These are phyloP conservation scores for Smutsia temminckii DNA, from an alignment of 2,797 vertebrate species.

Conservation along the genomic window DNA sequence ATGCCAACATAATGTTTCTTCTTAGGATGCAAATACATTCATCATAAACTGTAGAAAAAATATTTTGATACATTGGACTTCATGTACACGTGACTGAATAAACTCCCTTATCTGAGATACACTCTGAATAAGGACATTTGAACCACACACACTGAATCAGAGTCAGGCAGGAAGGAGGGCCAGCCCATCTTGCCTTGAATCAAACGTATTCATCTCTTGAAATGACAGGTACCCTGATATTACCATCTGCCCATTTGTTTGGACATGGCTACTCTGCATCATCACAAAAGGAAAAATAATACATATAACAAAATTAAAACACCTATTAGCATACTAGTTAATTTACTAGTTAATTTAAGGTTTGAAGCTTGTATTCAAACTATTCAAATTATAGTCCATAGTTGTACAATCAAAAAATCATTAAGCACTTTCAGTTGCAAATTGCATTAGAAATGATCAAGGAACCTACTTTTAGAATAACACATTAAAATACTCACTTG, in stretches of 20 bases:
- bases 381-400: not conserved
- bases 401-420: not conserved
- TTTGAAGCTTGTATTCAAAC: not conserved
- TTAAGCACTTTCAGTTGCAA: slow-evolving; percentile 28
- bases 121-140: not conserved
- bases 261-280: not conserved
- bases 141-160: not conserved
- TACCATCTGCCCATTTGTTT: not conserved
- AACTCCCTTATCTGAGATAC: not conserved
- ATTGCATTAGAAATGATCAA: slow-evolving; percentile 38
- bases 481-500: not conserved
- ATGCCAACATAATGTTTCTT: slow-evolving; percentile 12
- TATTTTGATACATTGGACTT: not conserved
- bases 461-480: not conserved
- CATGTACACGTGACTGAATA: not conserved
- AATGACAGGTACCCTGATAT: not conserved
- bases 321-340: too few species aligned
- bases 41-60: slow-evolving; percentile 1
- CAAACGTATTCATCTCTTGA: not conserved
- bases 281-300: not conserved
- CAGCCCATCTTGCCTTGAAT: not conserved
- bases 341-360: not conserved
- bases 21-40: slow-evolving; percentile 1
- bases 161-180: not conserved
- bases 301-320: not conserved